Evolutionary conservation across 2,888 invertebrate genomes (phyloP).

Genomic region (Lithophane ornitopus): DNA sequence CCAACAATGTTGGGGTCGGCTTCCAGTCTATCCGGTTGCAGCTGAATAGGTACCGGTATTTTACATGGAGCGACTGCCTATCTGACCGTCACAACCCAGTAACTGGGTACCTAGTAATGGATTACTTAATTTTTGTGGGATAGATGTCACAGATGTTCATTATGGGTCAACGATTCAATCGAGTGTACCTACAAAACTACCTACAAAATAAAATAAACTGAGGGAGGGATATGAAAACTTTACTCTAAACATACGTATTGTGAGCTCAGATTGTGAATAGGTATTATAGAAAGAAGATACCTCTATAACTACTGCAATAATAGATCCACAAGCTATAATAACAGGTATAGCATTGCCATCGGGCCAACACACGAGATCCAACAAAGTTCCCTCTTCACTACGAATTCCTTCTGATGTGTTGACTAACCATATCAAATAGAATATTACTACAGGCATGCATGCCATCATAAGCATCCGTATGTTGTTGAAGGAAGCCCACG

Average conservation of each 20-base stretch:
- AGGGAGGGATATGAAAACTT: neutral
- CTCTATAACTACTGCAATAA: slow-evolving; percentile 86
- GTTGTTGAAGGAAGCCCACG: slow-evolving; percentile 88
- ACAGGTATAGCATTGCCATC: slow-evolving; percentile 88
- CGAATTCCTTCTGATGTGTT: slow-evolving; percentile 87
- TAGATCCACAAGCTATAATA: slow-evolving; percentile 83
- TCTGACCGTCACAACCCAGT: too few relatives aligned
- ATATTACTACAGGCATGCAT: slow-evolving; percentile 86
- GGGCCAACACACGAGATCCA: slow-evolving; percentile 88
- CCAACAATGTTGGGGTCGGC: too few relatives aligned
- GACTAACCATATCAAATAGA: slow-evolving; percentile 86
- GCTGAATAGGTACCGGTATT: too few relatives aligned
- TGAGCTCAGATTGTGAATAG: neutral
- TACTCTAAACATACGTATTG: neutral
- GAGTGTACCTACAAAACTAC: too few relatives aligned
- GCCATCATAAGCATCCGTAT: slow-evolving; percentile 87
- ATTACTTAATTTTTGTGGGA: too few relatives aligned
- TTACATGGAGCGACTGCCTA: too few relatives aligned
- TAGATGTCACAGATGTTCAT: too few relatives aligned
- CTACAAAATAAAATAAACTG: neutral
- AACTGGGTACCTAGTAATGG: too few relatives aligned
- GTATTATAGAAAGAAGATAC: slow-evolving; percentile 62
- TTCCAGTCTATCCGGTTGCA: too few relatives aligned
- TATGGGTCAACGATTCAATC: too few relatives aligned
- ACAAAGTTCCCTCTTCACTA: slow-evolving; percentile 85